Percentiles rank a stretch among this genome's conserved stretches.
phyloP scores from a whole-genome alignment of 2,888 invertebrate species.

The Nipponacmea schrenckii region DNA sequence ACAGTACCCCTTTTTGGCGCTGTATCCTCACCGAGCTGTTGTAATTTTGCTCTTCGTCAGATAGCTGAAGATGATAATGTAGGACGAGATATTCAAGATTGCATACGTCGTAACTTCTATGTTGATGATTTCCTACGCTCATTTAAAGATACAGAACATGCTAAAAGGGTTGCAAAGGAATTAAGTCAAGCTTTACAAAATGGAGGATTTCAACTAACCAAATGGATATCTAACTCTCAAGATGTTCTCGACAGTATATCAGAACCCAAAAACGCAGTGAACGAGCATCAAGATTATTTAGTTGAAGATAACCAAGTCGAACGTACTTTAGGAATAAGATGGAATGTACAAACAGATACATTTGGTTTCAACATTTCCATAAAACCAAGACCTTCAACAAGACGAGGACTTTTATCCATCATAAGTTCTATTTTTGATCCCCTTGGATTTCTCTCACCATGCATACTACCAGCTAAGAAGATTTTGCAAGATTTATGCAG shows the following conservation, averaged over 20 bases:
- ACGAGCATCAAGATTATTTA: not conserved
- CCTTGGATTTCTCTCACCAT: conserved; percentile 15
- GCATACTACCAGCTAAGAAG: conserved; percentile 9
- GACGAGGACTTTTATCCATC: conserved; percentile 9
- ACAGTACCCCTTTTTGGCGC: conserved; percentile 2
- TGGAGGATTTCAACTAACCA: too few species aligned
- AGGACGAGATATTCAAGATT: not conserved
- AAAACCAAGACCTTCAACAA: not conserved
- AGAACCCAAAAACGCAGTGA: too few species aligned
- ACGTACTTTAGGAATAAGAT: conserved; percentile 11
- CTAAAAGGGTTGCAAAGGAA: not conserved
- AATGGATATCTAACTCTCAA: too few species aligned
- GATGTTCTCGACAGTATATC: too few species aligned
- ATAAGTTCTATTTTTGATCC: conserved; percentile 19
- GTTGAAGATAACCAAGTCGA: conserved; percentile 10
- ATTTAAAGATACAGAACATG: not conserved
- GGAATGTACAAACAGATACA: conserved; percentile 16
- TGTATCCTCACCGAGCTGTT: not conserved
- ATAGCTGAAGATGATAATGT: not conserved
- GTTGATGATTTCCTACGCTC: conserved; percentile 16
- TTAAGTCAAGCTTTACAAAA: not conserved
- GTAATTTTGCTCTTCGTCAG: conserved; percentile 6
- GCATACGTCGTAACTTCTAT: not conserved
- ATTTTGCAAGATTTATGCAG: conserved; percentile 17
- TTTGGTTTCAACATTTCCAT: conserved; percentile 11